Conservation (phyloP, 2,888 invertebrate species). For the Sinopyrophorus schimmeli region DNA sequence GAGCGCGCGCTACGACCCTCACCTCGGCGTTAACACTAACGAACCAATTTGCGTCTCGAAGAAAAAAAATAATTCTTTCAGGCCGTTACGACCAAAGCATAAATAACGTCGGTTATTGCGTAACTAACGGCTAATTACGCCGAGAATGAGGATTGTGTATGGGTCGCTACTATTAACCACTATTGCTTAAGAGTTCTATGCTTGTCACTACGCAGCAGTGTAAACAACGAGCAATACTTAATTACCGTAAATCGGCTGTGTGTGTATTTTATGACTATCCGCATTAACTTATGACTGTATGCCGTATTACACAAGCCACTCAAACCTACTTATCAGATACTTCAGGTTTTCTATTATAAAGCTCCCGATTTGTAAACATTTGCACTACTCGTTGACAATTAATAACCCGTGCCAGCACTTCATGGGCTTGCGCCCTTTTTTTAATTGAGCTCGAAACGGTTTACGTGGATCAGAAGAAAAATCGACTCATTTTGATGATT, state of each 20-base stretch:
- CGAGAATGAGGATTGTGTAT: conserved; percentile 22
- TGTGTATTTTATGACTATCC: conserved; percentile 45
- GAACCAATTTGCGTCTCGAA: conserved; percentile 2
- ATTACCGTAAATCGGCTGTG: conserved; percentile 46
- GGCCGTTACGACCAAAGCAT: conserved; percentile 6
- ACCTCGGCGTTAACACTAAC: conserved; percentile 19
- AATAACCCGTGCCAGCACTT: too few relatives aligned
- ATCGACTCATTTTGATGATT: too few relatives aligned
- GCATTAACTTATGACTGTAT: conserved; percentile 47
- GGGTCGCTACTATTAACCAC: conserved; percentile 22
- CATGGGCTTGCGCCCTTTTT: too few relatives aligned
- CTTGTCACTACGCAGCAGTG: conserved; percentile 28
- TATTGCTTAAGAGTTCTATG: conserved; percentile 25
- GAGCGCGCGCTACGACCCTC: conserved; percentile 23
- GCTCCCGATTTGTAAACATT: too few relatives aligned
- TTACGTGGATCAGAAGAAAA: too few relatives aligned
- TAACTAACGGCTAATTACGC: conserved; percentile 25
- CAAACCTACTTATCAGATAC: too few relatives aligned
- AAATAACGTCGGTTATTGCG: conserved; percentile 28
- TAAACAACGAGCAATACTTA: conserved; percentile 44
- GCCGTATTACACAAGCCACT: conserved; percentile 37
- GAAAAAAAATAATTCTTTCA: not conserved
- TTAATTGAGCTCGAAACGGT: too few relatives aligned
- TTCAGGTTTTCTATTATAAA: too few relatives aligned
- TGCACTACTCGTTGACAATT: too few relatives aligned